These are phyloP conservation scores for Upupa epops DNA, from an alignment of 2,113 vertebrate genomes.

Conservation along the genomic window DNA sequence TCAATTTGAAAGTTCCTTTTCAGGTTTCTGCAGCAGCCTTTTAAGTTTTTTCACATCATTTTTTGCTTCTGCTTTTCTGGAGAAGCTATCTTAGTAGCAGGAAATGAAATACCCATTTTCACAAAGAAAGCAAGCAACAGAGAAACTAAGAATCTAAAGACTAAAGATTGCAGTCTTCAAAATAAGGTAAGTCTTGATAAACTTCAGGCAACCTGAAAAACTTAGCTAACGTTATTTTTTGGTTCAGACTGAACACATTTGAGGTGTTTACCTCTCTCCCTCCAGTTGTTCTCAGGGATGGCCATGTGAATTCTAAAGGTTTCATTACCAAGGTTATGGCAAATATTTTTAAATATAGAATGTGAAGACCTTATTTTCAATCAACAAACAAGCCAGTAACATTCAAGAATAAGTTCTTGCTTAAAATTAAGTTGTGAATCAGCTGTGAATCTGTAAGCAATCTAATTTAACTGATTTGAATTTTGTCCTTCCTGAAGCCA, in stretches of 20 bases:
- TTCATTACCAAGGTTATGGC: not conserved
- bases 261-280: not conserved
- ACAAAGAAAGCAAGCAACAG: not conserved
- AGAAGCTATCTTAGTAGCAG: not conserved
- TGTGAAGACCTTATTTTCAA: not conserved
- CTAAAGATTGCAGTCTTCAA: not conserved
- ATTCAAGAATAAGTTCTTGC: not conserved
- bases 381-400: not conserved
- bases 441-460: not conserved
- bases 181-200: not conserved
- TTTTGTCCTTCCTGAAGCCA: not conserved
- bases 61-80: not conserved
- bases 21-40: not conserved
- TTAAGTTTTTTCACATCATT: not conserved
- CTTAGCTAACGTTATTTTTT: not conserved
- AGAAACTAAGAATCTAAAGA: too few relatives aligned
- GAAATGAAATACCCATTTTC: not conserved
- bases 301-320: not conserved
- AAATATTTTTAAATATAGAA: not conserved
- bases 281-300: rapidly evolving
- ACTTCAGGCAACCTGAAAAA: not conserved
- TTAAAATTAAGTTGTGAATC: not conserved
- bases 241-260: not conserved
- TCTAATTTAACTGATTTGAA: not conserved
- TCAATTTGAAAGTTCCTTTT: not conserved